Base-by-base conservation (phyloP, 2,113 vertebrate genomes). In the Thinocorus orbignyianus region DNA sequence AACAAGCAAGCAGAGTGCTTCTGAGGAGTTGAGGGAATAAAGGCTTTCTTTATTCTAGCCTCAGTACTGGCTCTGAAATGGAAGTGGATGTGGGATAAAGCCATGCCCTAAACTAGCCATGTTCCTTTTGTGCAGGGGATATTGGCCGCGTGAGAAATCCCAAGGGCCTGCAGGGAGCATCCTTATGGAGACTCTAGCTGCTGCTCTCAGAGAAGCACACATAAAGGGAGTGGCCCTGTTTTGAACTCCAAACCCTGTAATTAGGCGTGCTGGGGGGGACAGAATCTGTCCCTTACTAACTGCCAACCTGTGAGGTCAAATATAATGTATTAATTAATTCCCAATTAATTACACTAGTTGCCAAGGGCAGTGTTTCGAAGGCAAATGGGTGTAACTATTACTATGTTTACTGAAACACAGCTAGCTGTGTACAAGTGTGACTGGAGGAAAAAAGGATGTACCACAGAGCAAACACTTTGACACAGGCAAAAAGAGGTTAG, bases 401-500 rank as follows among this genome's bases (percentile, higher is more conserved):
- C 4, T 23, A 9, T 51, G 25, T 60, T 79, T 55, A 79, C 17
- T 35, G 35, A 83, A 90, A 68, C 6, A 61, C 44, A 80, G 24
- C 7, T 60, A 41, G 33, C 54, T 61, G 15, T 33, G 17, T 80
- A 10, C 7, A 61, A 39, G 8, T 33, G 16, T 31, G 23, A 41
- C 33, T 12, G 6, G 5, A 12, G 7, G 5, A 12, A 82, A 82
- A 54, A 85, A 54, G 4, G 15, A 28, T 35, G 17, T 33, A 73
- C 5, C n/a, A 55, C 11, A 81, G 46, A 68, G 7, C 4, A 35
- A 23, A 16, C 8, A 68, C 10, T 55, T 42, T 60, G 15, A n/a
- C 4, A 49, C 0, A 12, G 4, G 11, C 4, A 51, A 55, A 64
- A 57, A 69, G 73, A 19, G 4, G 2, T 23, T 23, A 69, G 5